These are phyloP conservation scores for Pyrgus malvae DNA, from an alignment of 2,888 invertebrate genomes.

Conservation along the genomic window DNA sequence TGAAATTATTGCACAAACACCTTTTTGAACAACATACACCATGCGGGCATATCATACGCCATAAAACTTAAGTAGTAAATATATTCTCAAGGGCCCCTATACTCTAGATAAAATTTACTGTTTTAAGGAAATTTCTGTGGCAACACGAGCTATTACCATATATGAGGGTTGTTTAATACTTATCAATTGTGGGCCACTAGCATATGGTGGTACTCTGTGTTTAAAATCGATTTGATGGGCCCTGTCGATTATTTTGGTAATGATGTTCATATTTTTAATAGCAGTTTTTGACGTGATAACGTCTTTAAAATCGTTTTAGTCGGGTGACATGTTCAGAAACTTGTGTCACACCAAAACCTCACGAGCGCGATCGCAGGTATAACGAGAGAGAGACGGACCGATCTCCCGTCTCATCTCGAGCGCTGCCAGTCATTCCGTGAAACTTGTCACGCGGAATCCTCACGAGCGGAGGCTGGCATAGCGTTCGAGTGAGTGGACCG, in stretches of 20 bases:
- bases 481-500: too few relatives aligned
- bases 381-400: too few relatives aligned
- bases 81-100: slow-evolving; percentile 50
- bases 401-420: too few relatives aligned
- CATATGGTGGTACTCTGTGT: slow-evolving; percentile 40
- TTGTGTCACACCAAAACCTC: too few relatives aligned
- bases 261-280: slow-evolving; percentile 23
- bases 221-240: slow-evolving; percentile 43
- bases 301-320: too few relatives aligned
- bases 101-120: slow-evolving; percentile 49
- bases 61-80: slow-evolving; percentile 16
- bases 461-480: too few relatives aligned
- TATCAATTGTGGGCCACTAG: slow-evolving; percentile 28
- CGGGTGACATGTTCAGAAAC: too few relatives aligned
- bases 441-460: too few relatives aligned
- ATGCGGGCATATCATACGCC: slow-evolving; percentile 34
- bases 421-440: too few relatives aligned
- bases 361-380: too few relatives aligned
- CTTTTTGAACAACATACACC: slow-evolving; percentile 37
- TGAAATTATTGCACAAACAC: slow-evolving; percentile 10
- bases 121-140: slow-evolving; percentile 46
- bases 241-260: slow-evolving; percentile 27
- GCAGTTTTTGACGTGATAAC: too few relatives aligned
- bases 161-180: slow-evolving; percentile 39
- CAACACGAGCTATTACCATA: slow-evolving; percentile 25